Evolutionary conservation across 1,140 invertebrate species (phyloP).

Genomic region (Zaprionus taronus): DNA sequence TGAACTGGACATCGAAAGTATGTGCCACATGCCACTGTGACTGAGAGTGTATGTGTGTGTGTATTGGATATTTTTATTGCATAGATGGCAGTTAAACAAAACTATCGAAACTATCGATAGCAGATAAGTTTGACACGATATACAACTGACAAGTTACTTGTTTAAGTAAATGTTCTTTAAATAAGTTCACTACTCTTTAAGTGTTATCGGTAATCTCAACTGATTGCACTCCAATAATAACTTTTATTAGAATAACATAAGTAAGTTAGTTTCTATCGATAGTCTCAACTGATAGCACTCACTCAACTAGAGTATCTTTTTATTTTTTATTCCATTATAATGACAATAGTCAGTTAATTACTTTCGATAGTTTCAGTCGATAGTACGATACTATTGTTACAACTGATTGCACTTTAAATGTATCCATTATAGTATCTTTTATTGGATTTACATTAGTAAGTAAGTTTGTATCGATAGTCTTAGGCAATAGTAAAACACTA

Average conservation of each 20-base stretch:
- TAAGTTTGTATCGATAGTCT: not conserved
- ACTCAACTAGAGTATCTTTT: too few relatives aligned
- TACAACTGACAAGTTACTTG: too few relatives aligned
- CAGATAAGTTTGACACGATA: not conserved
- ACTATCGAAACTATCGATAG: not conserved
- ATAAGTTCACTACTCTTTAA: too few relatives aligned
- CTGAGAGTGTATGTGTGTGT: not conserved
- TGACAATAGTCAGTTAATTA: not conserved
- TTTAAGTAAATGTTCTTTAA: too few relatives aligned
- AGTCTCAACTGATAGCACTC: not conserved
- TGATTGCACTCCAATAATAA: not conserved
- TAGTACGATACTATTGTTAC: too few relatives aligned
- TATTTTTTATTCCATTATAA: too few relatives aligned
- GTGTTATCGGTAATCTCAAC: not conserved
- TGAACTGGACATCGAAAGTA: slow-evolving; percentile 8
- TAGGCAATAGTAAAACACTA: not conserved
- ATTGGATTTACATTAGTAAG: not conserved
- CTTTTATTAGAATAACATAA: too few relatives aligned
- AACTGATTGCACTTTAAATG: too few relatives aligned
- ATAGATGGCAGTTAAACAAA: not conserved
- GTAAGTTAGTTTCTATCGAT: not conserved
- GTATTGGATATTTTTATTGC: not conserved
- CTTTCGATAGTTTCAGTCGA: not conserved
- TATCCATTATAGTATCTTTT: too few relatives aligned
- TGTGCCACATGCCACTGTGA: not conserved